Base-by-base conservation (phyloP, 2,888 invertebrate species). In the Mimachlamys varia region DNA sequence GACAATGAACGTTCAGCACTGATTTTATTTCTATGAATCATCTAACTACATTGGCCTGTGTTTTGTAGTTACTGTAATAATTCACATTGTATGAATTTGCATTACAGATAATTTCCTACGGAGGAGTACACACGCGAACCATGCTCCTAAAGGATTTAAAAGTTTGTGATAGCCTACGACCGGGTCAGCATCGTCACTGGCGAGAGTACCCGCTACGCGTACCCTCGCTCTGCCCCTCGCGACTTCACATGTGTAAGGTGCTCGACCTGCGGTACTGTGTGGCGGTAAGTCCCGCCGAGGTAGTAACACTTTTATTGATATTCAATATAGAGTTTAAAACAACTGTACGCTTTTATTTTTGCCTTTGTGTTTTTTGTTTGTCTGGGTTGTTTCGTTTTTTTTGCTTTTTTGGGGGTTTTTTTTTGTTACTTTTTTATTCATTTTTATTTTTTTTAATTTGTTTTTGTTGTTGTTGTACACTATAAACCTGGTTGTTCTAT, bases 191-290 rank as follows among this genome's bases (percentile, higher is more conserved):
- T 87, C 94, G 95, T 37, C 94, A 93, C 88, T 96, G 95, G 95
- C 94, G 93, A 89, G 95, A 95, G n/a, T 94, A 94, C 91, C 94
- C 94, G 38, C 92, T 96, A 58, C 93, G 93, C 88, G 93, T 96
- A 19, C 96, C 96, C 27, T 93, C 96, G 27, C 94, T 95, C 17
- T 95, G 95, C 89, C 96, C 96, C 10, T 95, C 96, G 22, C 91
- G 94, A 88, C 94, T 95, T 33, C 94, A 95, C 91, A 94, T 95
- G 90, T 96, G 95, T 92, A 94, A 95, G 91, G 95, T 95, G 90
- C 95, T 96, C n/a, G 95, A 95, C 92, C 94, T 96, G 89, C 94
- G 95, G 91, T 96, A 96, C 91, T 96, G 96, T 91, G 93, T 96
- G 89, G 95, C 95, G 90, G 96, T 96, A 91, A 94, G 95, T 94